Conservation (phyloP, 1,140 invertebrate genomes). For the Pseudobourletiella spinata region DNA sequence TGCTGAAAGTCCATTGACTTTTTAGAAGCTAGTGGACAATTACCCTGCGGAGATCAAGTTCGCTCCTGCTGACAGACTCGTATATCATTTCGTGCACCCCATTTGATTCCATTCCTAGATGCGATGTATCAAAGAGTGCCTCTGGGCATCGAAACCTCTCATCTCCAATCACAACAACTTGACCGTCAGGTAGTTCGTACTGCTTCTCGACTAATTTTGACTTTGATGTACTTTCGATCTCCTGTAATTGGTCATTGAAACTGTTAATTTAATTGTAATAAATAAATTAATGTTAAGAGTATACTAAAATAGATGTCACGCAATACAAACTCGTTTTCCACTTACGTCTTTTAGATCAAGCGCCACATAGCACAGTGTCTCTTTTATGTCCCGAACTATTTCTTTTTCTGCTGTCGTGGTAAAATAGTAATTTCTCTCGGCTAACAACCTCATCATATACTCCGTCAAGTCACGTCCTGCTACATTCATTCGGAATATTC, state of each 20-base stretch:
- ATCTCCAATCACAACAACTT: slow-evolving; percentile 32
- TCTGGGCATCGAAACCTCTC: slow-evolving; percentile 52
- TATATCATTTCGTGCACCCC: slow-evolving; percentile 49
- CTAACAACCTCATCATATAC: slow-evolving; percentile 48
- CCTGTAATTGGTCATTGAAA: too few species aligned
- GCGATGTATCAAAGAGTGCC: slow-evolving; percentile 50
- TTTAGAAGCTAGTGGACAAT: too few species aligned
- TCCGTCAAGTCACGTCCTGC: slow-evolving; percentile 50
- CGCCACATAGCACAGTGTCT: slow-evolving; percentile 53
- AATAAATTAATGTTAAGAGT: too few species aligned
- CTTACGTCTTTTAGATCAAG: slow-evolving; percentile 55
- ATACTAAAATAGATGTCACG: too few species aligned
- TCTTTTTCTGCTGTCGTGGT: slow-evolving; percentile 49
- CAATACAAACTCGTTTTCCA: too few species aligned
- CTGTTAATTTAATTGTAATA: background rate
- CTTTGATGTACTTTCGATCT: background rate
- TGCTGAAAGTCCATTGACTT: too few species aligned
- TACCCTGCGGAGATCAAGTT: slow-evolving; percentile 43
- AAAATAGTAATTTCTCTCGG: slow-evolving; percentile 44
- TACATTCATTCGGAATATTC: slow-evolving; percentile 47
- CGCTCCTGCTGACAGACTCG: slow-evolving; percentile 51
- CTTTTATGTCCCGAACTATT: slow-evolving; percentile 56
- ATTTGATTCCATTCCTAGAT: slow-evolving; percentile 45
- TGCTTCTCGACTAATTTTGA: slow-evolving; percentile 48
- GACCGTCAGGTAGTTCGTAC: slow-evolving; percentile 53